Evolutionary conservation across 1,140 invertebrate genomes (phyloP).

Genomic region (Palaemon carinicauda): DNA sequence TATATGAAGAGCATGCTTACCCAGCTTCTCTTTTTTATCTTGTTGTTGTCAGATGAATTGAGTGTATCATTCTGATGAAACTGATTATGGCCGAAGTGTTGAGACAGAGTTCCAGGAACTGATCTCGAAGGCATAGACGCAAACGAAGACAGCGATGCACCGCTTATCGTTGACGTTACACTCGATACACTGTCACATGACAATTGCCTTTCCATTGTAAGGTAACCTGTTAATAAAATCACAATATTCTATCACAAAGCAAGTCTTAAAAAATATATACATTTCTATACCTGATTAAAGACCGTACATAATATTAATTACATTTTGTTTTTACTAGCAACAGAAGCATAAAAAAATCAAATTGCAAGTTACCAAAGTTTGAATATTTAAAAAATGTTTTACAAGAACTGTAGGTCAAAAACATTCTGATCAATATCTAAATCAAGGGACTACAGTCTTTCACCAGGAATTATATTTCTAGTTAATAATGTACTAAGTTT

Average conservation of each 20-base stretch:
- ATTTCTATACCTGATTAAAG: not conserved
- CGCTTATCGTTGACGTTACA: constrained; percentile 51
- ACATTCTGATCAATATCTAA: too few species aligned
- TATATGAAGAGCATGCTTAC: constrained; percentile 6
- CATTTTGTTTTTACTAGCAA: not conserved
- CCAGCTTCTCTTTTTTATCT: constrained; percentile 56
- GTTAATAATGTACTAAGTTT: too few species aligned
- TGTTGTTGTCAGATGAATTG: not conserved
- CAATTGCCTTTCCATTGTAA: constrained; percentile 41
- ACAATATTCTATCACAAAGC: not conserved
- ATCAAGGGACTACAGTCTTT: too few species aligned
- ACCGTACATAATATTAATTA: not conserved
- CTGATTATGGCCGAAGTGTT: not conserved
- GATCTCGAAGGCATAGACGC: constrained; percentile 22
- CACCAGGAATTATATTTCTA: too few species aligned
- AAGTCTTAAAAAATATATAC: too few species aligned
- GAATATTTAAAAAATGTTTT: too few species aligned
- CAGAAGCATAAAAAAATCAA: too few species aligned
- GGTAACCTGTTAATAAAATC: constrained; percentile 20
- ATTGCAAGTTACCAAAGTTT: too few species aligned
- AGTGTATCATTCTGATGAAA: not conserved
- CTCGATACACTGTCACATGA: constrained; percentile 58
- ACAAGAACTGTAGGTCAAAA: too few species aligned
- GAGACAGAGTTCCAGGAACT: constrained; percentile 3
- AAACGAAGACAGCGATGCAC: constrained; percentile 31